Percentiles rank a stretch among this genome's conserved stretches.
phyloP scores from a whole-genome alignment of 2,888 invertebrate genomes.

The Apamea epomidion region DNA sequence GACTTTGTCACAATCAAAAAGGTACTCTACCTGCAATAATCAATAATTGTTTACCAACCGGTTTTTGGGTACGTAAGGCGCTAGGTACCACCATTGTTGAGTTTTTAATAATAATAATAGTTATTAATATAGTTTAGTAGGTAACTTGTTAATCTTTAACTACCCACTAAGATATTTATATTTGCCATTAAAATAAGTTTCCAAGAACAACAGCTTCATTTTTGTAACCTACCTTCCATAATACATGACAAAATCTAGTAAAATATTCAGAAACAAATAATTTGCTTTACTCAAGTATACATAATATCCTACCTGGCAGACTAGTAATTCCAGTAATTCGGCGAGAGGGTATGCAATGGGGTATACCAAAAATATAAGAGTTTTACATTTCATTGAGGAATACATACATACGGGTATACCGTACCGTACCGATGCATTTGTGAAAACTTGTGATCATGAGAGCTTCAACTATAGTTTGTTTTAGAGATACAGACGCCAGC shows the following conservation, averaged over 20 bases:
- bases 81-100: too few relatives aligned
- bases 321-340: not conserved
- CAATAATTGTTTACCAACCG: too few relatives aligned
- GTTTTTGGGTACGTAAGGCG: too few relatives aligned
- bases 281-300: too few relatives aligned
- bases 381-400: too few relatives aligned
- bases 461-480: not conserved
- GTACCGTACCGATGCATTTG: not conserved
- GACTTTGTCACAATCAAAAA: too few relatives aligned
- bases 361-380: too few relatives aligned
- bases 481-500: not conserved
- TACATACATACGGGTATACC: too few relatives aligned
- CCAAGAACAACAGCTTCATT: not conserved
- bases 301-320: not conserved
- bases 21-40: too few relatives aligned
- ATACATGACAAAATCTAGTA: not conserved
- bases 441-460: not conserved
- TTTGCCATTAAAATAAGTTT: constrained; percentile 19
- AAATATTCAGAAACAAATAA: not conserved
- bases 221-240: not conserved
- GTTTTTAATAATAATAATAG: too few relatives aligned
- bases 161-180: constrained; percentile 17
- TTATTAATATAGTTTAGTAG: too few relatives aligned
- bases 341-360: too few relatives aligned
- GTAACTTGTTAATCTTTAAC: not conserved